These are phyloP conservation scores for Falco berigora DNA, from an alignment of 2,797 vertebrate genomes.

Conservation along the genomic window DNA sequence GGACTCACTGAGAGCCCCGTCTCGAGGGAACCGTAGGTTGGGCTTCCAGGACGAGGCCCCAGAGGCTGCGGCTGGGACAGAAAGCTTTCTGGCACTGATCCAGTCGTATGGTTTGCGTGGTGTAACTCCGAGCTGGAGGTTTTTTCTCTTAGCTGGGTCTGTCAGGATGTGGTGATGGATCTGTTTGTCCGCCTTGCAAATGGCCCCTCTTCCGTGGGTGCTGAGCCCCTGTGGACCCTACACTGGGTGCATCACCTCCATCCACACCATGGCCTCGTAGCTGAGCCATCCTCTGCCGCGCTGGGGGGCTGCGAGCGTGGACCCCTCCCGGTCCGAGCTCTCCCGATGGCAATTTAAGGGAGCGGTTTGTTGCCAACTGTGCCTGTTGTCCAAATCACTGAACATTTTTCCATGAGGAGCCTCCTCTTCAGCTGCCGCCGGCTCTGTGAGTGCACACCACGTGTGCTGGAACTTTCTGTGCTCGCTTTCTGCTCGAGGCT, in stretches of 20 bases:
- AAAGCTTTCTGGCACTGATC: background rate
- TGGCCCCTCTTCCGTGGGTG: background rate
- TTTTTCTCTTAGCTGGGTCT: background rate
- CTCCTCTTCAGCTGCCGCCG: background rate
- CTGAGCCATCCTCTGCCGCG: background rate
- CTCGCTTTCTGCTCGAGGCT: background rate
- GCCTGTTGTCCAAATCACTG: background rate
- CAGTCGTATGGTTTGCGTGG: fast-evolving
- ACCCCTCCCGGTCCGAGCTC: fast-evolving
- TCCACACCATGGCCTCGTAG: fast-evolving
- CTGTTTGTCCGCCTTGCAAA: background rate
- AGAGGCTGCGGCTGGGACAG: background rate
- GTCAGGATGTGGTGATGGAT: background rate
- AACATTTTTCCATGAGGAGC: background rate
- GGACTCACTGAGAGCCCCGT: background rate
- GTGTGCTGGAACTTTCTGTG: background rate
- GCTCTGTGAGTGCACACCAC: background rate
- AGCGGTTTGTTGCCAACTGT: background rate
- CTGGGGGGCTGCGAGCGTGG: fast-evolving
- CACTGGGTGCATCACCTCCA: fast-evolving
- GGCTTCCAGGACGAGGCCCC: background rate
- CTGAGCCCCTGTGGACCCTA: background rate
- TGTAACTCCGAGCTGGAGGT: background rate
- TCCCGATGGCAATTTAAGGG: background rate
- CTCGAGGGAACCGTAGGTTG: fast-evolving